Conservation (phyloP, 2,113 vertebrate genomes). For the Potamarius usumacintae region DNA sequence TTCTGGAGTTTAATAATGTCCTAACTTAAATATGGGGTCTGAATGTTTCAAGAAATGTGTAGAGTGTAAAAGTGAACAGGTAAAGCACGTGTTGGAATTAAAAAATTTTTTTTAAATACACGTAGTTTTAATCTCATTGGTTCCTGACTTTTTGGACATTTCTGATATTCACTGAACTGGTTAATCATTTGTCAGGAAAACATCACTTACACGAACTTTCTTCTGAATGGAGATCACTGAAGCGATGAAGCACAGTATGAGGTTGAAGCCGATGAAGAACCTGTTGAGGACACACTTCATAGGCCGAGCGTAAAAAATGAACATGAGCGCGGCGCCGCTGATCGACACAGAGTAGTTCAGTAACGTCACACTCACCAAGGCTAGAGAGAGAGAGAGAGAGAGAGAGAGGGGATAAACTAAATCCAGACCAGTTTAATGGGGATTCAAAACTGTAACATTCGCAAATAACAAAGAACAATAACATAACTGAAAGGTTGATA, state of each 20-base stretch:
- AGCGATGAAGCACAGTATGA: conserved; percentile 78
- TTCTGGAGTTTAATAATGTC: no score
- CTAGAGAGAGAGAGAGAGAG: conserved; percentile 63
- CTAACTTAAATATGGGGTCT: not conserved
- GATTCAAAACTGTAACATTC: not conserved
- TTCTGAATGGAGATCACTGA: conserved; percentile 83
- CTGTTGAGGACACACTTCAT: conserved; percentile 85
- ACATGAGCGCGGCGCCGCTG: conserved; percentile 73
- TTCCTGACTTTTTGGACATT: not conserved
- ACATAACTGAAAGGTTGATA: not conserved
- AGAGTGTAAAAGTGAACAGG: not conserved
- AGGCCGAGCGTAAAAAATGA: conserved; percentile 80
- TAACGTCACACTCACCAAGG: conserved; percentile 75
- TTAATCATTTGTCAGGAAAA: not conserved
- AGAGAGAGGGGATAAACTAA: not conserved
- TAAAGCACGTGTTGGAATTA: not conserved
- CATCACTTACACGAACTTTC: conserved; percentile 86
- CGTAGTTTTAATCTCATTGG: not conserved
- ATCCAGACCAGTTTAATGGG: not conserved
- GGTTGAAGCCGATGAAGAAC: conserved; percentile 90
- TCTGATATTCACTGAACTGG: no score
- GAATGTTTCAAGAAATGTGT: not conserved
- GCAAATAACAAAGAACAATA: not conserved
- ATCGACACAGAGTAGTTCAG: conserved; percentile 80
- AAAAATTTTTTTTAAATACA: no score